phyloP scores from a whole-genome alignment of 2,888 invertebrate genomes.

The Agrypnus murinus region DNA sequence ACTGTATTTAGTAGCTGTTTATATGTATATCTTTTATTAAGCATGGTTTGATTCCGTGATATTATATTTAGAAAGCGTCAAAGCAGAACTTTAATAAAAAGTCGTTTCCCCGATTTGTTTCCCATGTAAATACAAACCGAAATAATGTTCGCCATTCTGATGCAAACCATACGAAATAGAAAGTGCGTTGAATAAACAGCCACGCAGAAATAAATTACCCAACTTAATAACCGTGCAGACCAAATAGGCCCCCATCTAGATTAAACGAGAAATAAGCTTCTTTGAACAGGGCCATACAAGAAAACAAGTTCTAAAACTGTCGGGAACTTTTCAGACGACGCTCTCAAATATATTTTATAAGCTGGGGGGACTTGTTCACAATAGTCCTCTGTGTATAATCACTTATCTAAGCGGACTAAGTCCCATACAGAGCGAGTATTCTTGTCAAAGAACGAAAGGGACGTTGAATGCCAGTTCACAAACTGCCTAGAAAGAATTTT shows the following conservation, averaged over 20 bases:
- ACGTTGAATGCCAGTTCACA: conserved; percentile 45
- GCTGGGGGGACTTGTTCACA: conserved; percentile 57
- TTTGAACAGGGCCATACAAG: conserved; percentile 56
- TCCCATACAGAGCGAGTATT: conserved; percentile 46
- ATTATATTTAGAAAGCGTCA: conserved; percentile 12
- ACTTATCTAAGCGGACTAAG: conserved; percentile 59
- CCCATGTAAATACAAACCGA: neutral
- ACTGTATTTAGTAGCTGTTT: no score
- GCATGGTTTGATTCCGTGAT: conserved; percentile 8
- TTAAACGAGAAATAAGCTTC: conserved; percentile 64
- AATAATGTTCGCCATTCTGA: neutral
- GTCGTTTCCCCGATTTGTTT: conserved; percentile 3
- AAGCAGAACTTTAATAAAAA: neutral
- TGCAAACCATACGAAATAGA: conserved; percentile 14
- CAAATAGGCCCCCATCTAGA: conserved; percentile 62
- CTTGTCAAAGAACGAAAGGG: conserved; percentile 46
- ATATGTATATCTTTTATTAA: neutral
- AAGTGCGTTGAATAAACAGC: conserved; percentile 36
- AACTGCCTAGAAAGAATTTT: conserved; percentile 43
- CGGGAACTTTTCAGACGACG: conserved; percentile 60
- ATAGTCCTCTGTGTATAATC: conserved; percentile 60
- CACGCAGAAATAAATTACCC: conserved; percentile 61
- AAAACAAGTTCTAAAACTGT: conserved; percentile 63
- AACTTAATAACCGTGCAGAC: conserved; percentile 61
- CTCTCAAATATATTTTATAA: conserved; percentile 59